Percentiles rank a stretch among this genome's conserved stretches.
phyloP scores from a whole-genome alignment of 2,888 invertebrate species.

The Philereme vetulata region DNA sequence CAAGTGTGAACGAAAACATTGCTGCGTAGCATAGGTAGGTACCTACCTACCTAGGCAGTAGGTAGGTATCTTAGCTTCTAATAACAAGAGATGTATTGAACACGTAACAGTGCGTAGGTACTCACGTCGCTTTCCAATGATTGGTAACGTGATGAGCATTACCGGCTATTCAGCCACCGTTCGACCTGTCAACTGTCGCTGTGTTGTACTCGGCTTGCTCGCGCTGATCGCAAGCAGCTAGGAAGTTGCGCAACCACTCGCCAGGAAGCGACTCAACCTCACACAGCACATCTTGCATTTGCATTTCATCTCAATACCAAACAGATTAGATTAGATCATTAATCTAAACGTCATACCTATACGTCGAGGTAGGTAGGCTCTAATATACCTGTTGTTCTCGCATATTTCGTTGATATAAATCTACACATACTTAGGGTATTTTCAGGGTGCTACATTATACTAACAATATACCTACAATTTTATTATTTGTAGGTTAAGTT shows the following conservation, averaged over 20 bases:
- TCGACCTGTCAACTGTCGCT: not conserved
- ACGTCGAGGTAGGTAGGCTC: too few relatives aligned
- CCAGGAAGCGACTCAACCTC: slow-evolving; percentile 7
- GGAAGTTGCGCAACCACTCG: slow-evolving; percentile 10
- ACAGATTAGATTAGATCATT: not conserved
- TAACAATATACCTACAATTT: too few relatives aligned
- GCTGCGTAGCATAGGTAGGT: too few relatives aligned
- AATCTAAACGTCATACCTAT: too few relatives aligned
- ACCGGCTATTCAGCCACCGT: slow-evolving; percentile 2
- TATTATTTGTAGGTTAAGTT: too few relatives aligned
- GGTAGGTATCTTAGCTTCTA: too few relatives aligned
- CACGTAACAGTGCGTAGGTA: slow-evolving; percentile 3
- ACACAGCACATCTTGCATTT: slow-evolving; percentile 14
- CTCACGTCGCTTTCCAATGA: slow-evolving; percentile 13
- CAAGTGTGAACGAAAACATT: too few relatives aligned
- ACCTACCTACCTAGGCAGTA: too few relatives aligned
- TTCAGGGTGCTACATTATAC: too few relatives aligned
- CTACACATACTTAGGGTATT: too few relatives aligned
- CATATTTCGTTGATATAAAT: too few relatives aligned
- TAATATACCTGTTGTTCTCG: too few relatives aligned
- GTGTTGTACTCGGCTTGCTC: not conserved
- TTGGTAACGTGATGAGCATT: slow-evolving; percentile 4
- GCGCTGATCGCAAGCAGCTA: not conserved
- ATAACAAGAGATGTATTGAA: not conserved
- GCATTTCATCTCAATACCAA: slow-evolving; percentile 19